phyloP scores from a whole-genome alignment of 2,797 vertebrate genomes.

The Pipistrellus kuhlii region DNA sequence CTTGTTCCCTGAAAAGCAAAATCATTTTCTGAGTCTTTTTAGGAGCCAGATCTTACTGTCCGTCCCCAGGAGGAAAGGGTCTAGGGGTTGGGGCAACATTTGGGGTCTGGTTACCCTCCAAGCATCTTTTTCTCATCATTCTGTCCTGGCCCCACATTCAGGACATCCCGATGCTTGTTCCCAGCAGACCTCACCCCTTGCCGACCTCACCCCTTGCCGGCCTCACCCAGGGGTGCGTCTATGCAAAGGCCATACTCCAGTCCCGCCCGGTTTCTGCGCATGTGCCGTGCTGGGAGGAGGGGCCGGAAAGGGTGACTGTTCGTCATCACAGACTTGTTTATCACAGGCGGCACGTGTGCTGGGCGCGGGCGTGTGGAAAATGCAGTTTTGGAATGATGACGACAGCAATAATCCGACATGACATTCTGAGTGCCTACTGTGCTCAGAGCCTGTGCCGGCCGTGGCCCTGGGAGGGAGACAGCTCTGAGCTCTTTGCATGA shows the following conservation, averaged over 20 bases:
- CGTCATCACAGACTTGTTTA: not conserved
- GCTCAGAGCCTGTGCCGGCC: not conserved
- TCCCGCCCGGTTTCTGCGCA: not conserved
- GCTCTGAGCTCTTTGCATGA: not conserved
- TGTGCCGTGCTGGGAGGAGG: not conserved
- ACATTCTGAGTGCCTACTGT: not conserved
- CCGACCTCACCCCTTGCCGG: not conserved
- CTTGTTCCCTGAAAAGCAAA: not conserved
- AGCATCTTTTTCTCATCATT: not conserved
- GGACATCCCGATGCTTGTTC: not conserved
- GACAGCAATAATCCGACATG: not conserved
- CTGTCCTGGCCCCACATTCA: not conserved
- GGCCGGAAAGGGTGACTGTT: not conserved
- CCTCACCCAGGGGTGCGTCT: not conserved
- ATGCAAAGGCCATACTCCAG: not conserved
- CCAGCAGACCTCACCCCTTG: not conserved
- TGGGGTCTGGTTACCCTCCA: not conserved
- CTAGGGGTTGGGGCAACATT: fast-evolving
- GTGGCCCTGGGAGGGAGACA: not conserved
- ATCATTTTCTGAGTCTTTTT: not conserved
- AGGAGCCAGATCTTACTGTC: not conserved
- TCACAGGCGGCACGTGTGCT: not conserved
- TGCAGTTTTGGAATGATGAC: not conserved
- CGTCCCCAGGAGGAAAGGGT: not conserved
- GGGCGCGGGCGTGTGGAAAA: not conserved